Evolutionary conservation across 2,888 invertebrate genomes (phyloP).

Genomic region (Helleia helle): DNA sequence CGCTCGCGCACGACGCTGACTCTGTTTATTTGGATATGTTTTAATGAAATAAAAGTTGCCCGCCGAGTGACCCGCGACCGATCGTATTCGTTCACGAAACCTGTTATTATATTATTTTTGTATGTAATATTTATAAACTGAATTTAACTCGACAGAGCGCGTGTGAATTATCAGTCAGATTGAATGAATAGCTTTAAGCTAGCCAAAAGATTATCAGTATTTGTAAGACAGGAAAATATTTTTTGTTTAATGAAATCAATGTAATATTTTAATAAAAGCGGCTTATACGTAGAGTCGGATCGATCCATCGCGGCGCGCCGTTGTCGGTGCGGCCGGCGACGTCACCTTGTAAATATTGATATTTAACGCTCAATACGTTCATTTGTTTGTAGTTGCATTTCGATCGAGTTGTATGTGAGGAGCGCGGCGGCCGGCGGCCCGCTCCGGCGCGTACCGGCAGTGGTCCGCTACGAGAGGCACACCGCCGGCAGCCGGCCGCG

Average conservation of each 20-base stretch:
- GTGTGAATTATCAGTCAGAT: constrained; percentile 5
- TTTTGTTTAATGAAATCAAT: too few relatives aligned
- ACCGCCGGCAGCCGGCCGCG: constrained; percentile 37
- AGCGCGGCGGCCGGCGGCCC: not conserved
- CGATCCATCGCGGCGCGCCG: not conserved
- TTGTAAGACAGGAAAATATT: constrained; percentile 1
- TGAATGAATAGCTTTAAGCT: constrained; percentile 8
- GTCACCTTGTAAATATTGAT: constrained; percentile 23
- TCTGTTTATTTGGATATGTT: too few relatives aligned
- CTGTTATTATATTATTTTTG: constrained; percentile 3
- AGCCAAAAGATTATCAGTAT: constrained; percentile 10
- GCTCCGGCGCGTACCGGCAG: constrained; percentile 3
- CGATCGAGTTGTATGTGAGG: constrained; percentile 4
- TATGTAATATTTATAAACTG: constrained; percentile 8
- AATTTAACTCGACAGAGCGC: not conserved
- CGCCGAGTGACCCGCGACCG: not conserved
- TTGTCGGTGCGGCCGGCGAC: too few relatives aligned
- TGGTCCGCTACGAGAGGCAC: constrained; percentile 20
- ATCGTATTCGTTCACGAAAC: not conserved
- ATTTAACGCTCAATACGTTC: constrained; percentile 30
- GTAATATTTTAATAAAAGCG: not conserved
- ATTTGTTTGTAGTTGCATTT: constrained; percentile 27
- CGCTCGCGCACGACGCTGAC: not conserved
- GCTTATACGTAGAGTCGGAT: too few relatives aligned
- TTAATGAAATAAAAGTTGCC: too few relatives aligned